A percentile compares a stretch with the other conserved stretches of the same genome.
Conservation (phyloP, 1,140 invertebrate genomes). For the Calephelis virginiensis region DNA sequence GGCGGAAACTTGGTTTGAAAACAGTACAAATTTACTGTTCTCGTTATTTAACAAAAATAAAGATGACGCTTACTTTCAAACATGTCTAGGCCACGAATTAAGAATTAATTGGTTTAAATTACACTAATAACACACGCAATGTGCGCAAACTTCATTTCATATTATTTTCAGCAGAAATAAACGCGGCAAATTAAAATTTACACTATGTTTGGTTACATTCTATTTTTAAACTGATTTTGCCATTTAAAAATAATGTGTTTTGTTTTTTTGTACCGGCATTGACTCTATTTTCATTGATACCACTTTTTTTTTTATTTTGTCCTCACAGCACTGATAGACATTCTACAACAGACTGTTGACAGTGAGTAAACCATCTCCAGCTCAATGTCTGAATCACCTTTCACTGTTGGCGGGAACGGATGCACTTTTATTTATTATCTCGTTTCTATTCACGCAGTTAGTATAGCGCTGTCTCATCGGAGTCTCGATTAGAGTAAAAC, state of each 20-base stretch:
- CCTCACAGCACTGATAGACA: conserved; percentile 43
- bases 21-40: background rate
- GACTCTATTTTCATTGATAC: too few relatives aligned
- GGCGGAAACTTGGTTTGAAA: background rate
- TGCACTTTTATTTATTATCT: conserved; percentile 46
- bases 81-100: conserved; percentile 1
- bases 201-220: too few relatives aligned
- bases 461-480: conserved; percentile 38
- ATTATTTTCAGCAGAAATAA: background rate
- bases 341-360: conserved; percentile 69
- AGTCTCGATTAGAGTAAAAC: conserved; percentile 70
- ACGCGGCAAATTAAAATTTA: background rate
- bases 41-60: conserved; percentile 9
- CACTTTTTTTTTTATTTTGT: conserved; percentile 3
- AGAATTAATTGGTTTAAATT: conserved; percentile 12
- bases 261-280: background rate
- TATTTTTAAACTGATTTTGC: background rate
- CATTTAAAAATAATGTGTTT: background rate
- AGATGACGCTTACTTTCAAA: conserved; percentile 8
- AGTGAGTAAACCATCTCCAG: conserved; percentile 55
- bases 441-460: conserved; percentile 27
- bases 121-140: conserved; percentile 8
- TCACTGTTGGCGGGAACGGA: conserved; percentile 65
- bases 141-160: background rate
- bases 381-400: conserved; percentile 64